phyloP scores from a whole-genome alignment of 2,797 vertebrate species.

The Bovichtus variegatus region DNA sequence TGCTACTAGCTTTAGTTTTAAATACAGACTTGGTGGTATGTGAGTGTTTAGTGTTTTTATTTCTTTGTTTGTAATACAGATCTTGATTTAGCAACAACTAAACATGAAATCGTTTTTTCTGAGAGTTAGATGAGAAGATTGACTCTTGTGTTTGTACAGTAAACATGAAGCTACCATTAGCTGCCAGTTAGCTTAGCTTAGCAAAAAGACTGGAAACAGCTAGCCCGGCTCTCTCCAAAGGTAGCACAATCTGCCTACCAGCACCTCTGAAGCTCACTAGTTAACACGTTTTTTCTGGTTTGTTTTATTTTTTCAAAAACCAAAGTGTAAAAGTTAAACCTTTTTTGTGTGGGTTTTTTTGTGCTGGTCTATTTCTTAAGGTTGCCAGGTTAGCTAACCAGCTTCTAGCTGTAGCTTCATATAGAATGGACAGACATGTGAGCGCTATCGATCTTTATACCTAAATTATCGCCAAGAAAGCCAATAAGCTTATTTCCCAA shows the following conservation, averaged over 20 bases:
- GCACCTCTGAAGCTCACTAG: background rate
- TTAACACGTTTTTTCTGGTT: background rate
- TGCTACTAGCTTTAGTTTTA: background rate
- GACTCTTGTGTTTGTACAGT: background rate
- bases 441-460: no score
- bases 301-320: background rate
- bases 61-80: background rate
- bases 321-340: background rate
- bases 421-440: no score
- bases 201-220: background rate
- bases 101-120: background rate
- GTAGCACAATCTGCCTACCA: no score
- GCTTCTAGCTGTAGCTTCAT: no score
- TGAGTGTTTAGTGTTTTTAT: background rate
- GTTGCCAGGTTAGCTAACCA: no score
- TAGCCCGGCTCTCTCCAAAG: background rate
- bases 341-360: no score
- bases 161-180: background rate
- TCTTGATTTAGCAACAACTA: background rate
- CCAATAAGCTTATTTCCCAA: background rate
- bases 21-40: background rate
- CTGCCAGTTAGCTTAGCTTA: background rate
- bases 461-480: no score
- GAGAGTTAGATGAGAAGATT: background rate
- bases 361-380: no score